phyloP scores from a whole-genome alignment of 2,113 vertebrate species.

The Paedocypris sp. region DNA sequence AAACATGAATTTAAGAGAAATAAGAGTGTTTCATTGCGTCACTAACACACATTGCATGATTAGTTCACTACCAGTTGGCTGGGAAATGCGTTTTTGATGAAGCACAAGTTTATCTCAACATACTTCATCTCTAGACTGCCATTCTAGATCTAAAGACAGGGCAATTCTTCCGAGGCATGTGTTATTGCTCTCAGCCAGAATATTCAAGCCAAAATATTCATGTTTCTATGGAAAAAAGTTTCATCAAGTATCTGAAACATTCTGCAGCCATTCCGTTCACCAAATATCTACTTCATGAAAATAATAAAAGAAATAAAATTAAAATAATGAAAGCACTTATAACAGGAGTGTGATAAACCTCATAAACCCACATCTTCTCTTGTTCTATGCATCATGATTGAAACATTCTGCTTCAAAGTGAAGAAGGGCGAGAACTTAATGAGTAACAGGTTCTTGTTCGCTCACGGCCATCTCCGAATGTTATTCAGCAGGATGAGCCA shows the following conservation, averaged over 20 bases:
- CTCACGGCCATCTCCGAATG: constrained; percentile 55
- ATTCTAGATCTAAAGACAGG: constrained; percentile 3
- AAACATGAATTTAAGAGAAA: no score
- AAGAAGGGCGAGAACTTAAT: constrained; percentile 47
- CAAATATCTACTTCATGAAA: no score
- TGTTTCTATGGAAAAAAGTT: constrained; percentile 18
- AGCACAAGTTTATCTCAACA: constrained; percentile 9
- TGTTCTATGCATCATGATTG: constrained; percentile 24
- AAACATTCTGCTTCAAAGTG: constrained; percentile 30
- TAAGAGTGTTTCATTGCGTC: no score
- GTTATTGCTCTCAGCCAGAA: constrained; percentile 13
- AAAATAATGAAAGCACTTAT: background rate
- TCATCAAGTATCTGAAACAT: constrained; percentile 26
- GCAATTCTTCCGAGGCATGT: constrained; percentile 7
- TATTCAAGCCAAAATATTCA: constrained; percentile 22
- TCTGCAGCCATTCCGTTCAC: constrained; percentile 12
- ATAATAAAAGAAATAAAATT: no score
- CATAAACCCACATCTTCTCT: constrained; percentile 19
- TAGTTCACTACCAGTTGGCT: background rate
- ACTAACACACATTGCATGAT: no score
- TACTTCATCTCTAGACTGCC: constrained; percentile 4
- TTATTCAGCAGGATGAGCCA: constrained; percentile 67
- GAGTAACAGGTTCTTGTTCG: constrained; percentile 51
- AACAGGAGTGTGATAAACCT: constrained; percentile 27
- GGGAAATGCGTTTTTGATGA: background rate